Evolutionary conservation across 2,113 vertebrate genomes (phyloP).

Genomic region (Sardina pilchardus): DNA sequence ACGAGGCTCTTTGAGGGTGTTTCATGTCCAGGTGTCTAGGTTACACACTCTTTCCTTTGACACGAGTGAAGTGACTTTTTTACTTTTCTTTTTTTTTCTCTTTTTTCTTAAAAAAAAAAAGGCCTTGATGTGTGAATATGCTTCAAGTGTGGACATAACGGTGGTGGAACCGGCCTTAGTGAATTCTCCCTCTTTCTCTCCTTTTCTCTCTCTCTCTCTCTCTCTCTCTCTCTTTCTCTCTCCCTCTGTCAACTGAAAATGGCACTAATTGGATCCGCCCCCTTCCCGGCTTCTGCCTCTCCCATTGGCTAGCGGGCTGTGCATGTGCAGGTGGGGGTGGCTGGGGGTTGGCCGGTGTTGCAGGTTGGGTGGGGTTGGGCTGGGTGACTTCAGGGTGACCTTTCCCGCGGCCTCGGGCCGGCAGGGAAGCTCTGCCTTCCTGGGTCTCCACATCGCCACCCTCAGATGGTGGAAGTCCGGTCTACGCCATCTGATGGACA

Average conservation of each 20-base stretch:
- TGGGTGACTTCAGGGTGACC: slow-evolving; percentile 58
- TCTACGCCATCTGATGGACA: slow-evolving; percentile 84
- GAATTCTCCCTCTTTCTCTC: background rate
- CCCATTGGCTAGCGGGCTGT: slow-evolving; percentile 52
- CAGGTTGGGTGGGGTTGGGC: slow-evolving; percentile 34
- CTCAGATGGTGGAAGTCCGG: slow-evolving; percentile 93
- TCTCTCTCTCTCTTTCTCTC: slow-evolving; percentile 1
- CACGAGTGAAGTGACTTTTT: background rate
- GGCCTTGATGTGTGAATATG: background rate
- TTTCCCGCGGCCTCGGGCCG: slow-evolving; percentile 64
- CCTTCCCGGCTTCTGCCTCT: slow-evolving; percentile 59
- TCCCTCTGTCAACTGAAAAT: slow-evolving; percentile 31
- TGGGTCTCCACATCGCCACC: slow-evolving; percentile 69
- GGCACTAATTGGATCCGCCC: slow-evolving; percentile 49
- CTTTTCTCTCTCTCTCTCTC: slow-evolving; percentile 18
- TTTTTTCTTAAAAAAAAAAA: background rate
- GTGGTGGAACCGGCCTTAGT: background rate
- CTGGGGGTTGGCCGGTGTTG: slow-evolving; percentile 23
- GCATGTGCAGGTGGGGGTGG: slow-evolving; percentile 12
- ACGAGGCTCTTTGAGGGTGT: background rate
- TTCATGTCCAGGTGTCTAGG: too few relatives aligned
- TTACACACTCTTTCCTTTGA: background rate
- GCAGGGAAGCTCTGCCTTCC: slow-evolving; percentile 71
- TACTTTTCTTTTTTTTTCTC: background rate
- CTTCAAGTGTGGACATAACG: background rate